Percentiles rank a stretch among this genome's conserved stretches.
These are phyloP conservation scores for Chunga burmeisteri DNA, from an alignment of 2,113 vertebrate species.

Conservation along the genomic window DNA sequence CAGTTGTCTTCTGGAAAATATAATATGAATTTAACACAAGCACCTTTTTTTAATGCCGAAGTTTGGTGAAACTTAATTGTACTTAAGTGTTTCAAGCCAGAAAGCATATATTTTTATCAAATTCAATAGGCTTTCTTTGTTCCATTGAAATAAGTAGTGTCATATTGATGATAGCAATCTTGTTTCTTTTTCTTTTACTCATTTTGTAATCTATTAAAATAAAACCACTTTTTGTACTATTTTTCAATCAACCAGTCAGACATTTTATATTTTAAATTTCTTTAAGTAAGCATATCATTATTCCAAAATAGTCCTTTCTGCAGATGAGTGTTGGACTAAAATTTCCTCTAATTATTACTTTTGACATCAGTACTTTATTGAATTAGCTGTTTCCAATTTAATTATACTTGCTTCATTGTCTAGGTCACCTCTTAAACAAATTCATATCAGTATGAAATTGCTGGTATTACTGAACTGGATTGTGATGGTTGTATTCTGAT, in stretches of 20 bases:
- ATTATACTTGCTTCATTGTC: conserved; percentile 60
- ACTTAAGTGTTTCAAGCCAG: neutral
- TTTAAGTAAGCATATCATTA: conserved; percentile 6
- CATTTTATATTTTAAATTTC: conserved; percentile 54
- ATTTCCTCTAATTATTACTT: conserved; percentile 61
- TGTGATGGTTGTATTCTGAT: neutral
- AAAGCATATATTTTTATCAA: neutral
- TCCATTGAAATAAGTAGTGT: neutral
- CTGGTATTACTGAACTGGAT: conserved; percentile 18
- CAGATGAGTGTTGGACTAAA: conserved; percentile 52
- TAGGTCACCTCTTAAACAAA: conserved; percentile 64
- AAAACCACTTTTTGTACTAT: neutral
- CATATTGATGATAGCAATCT: conserved; percentile 1
- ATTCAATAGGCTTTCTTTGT: conserved; percentile 17
- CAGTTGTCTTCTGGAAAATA: neutral
- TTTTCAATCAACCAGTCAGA: neutral
- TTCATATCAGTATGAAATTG: conserved; percentile 35
- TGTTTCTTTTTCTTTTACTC: conserved; percentile 1
- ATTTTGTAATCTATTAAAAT: conserved; percentile 36
- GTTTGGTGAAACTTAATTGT: neutral
- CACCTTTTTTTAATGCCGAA: neutral
- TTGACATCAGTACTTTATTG: conserved; percentile 57
- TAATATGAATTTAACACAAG: accelerated
- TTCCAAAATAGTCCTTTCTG: conserved; percentile 48
- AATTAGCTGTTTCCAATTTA: conserved; percentile 59